Base-by-base conservation (phyloP, 2,888 invertebrate genomes). In the Blomia tropicalis region DNA sequence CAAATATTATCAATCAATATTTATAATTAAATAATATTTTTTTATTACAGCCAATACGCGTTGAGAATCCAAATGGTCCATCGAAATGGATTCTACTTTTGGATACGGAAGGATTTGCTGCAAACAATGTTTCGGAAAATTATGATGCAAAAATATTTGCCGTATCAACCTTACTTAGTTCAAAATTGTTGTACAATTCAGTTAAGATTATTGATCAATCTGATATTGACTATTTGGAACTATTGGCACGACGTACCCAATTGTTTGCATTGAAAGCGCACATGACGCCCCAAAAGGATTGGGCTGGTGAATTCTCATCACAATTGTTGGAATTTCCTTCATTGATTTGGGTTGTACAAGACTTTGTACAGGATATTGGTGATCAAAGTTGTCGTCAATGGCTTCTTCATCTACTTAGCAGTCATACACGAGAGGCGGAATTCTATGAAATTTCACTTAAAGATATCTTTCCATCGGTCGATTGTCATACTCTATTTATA, bases 101-200 rank as follows among this genome's bases (percentile, higher is more conserved):
- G 17, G 69, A 69, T 44, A 69, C 69, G 25, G 69, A 69, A 67
- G 69, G 69, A 11, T 69, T 69, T 61, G 68, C 69, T 19, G 67
- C 69, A 17, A 67, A 66, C 44, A 69, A 69, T 59, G 63, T 69
- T 27, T 66, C 69, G 5, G 69, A 69, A 62, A 67, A 64, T 43
- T 69, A 69, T 54, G 69, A 69, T 58, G 68, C 69, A 5, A 69
- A 69, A 63, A 67, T 69, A 25, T 69, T 69, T 62, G 67, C 69
- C 17, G 68, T 69, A n/a, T 58, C 67, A 47, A 69, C 69, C 31
- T 54, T 69, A 14, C 58, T 69, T 5, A 67, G 67, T 58, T 67
- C 67, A n/a, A 63, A 67, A 32, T 56, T 69, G n/a, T 59, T 69
- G 43, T 69, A 68, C 25, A 69, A 69, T 47, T 68, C 68, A 23